Base-by-base conservation (phyloP, 2,797 vertebrate genomes). In the Perodicticus potto region DNA sequence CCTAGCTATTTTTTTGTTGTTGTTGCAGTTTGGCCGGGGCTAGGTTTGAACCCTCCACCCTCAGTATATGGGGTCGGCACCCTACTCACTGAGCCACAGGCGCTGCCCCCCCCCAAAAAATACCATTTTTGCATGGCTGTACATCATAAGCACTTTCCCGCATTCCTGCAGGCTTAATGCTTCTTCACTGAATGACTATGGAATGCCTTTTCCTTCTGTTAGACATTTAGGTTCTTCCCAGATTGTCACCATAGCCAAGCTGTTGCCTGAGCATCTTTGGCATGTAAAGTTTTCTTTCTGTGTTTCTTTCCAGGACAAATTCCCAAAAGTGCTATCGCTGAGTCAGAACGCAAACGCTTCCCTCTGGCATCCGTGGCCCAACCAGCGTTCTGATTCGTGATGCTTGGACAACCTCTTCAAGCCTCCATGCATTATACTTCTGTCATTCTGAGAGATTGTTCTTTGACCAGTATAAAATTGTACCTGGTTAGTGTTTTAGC, bases 141-240 rank as follows among this genome's bases (percentile, higher is more conserved):
- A 3, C 16, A 1, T 53, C 69, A 37, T n/a, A 25, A 77, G 77
- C 37, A 17, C 19, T 34, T 74, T 61, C 73, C 86, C 59, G 29
- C 9, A 0, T 45, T 65, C 20, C 23, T 32, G 8, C 59, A 25
- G 65, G 20, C 94, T 63, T n/a, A 6, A 2, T 3, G 25, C 23
- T 22, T 25, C 4, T 27, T 40, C 0, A 0, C 1, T 14, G 25
- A 20, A 9, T 69, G 82, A 61, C 95, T 84, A 14, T 10, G 2
- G 86, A 43, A 20, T 0, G n/a, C 12, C 32, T 86, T 87, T 49
- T 63, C 74, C 76, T 96, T 85, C 94, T 72, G n/a, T 83, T 34
- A 57, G 73, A 32, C 10, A 2, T 23, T 86, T 59, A 2, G 17
- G 7, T 77, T 88, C 78, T 83, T 86, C 74, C 27, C 59, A 59